A percentile compares a stretch with the other conserved stretches of the same genome.
Evolutionary conservation across 2,113 vertebrate genomes (phyloP).

Genomic region (Beaufortia kweichowensis): DNA sequence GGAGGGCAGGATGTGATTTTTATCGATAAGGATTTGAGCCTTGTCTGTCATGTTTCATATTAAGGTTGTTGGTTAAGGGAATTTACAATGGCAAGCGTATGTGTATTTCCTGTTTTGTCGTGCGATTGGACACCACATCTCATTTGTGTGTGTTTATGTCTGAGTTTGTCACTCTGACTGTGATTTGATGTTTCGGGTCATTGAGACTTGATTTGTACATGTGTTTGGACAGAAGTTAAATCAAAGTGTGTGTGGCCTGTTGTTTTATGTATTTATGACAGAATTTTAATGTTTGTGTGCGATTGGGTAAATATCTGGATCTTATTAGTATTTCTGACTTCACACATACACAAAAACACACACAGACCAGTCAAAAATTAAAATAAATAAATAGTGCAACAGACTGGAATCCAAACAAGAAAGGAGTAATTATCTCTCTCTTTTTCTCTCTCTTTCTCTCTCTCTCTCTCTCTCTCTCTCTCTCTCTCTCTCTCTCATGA

Average conservation of each 20-base stretch:
- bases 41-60: neutral
- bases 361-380: too few species aligned
- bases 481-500: conserved; percentile 27
- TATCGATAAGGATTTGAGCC: too few species aligned
- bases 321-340: conserved; percentile 13
- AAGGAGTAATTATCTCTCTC: neutral
- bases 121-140: neutral
- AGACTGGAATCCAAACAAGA: neutral
- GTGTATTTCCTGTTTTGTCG: neutral
- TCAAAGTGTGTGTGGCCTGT: conserved; percentile 9
- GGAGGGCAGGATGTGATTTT: too few species aligned
- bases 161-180: neutral
- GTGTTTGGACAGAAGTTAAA: neutral
- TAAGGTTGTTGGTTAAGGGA: neutral
- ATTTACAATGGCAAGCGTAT: conserved; percentile 19
- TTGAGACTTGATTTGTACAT: neutral
- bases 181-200: neutral
- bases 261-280: neutral
- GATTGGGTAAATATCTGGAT: neutral
- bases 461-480: neutral
- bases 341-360: neutral
- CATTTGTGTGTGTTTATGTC: neutral
- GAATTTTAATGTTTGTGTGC: neutral
- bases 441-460: neutral
- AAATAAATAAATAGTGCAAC: neutral